phyloP scores from a whole-genome alignment of 2,888 invertebrate genomes.

The Alsophila aescularia region DNA sequence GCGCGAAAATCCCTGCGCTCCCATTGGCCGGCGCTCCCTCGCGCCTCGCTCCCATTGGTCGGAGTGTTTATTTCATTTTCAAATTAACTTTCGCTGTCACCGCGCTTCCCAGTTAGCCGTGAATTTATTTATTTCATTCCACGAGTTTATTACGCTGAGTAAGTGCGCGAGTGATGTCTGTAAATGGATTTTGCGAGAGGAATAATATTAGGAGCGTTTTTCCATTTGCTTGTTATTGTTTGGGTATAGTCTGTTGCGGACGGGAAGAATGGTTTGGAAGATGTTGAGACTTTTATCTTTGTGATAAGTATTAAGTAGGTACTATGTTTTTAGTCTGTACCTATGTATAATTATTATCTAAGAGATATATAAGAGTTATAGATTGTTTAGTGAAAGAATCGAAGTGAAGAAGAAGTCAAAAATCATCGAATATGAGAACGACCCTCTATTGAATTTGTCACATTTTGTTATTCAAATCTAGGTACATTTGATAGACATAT shows the following conservation, averaged over 20 bases:
- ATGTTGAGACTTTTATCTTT: conserved; percentile 8
- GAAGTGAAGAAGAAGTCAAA: too few relatives aligned
- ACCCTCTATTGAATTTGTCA: too few relatives aligned
- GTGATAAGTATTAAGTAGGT: not conserved
- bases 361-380: too few relatives aligned
- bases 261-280: conserved; percentile 2
- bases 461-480: too few relatives aligned
- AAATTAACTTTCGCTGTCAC: conserved; percentile 82
- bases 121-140: conserved; percentile 59
- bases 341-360: too few relatives aligned
- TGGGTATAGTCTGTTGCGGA: conserved; percentile 15
- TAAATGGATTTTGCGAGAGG: conserved; percentile 39
- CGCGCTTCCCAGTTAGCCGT: conserved; percentile 41
- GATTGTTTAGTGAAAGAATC: too few relatives aligned
- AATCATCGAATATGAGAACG: too few relatives aligned
- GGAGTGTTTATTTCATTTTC: conserved; percentile 81
- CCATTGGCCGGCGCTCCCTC: conserved; percentile 72
- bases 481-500: too few relatives aligned
- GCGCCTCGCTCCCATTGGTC: conserved; percentile 71
- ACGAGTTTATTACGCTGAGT: conserved; percentile 53
- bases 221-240: conserved; percentile 26
- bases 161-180: conserved; percentile 40
- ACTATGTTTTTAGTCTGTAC: too few relatives aligned
- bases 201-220: conserved; percentile 28
- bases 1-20: conserved; percentile 76